Base-by-base conservation (phyloP, 2,797 vertebrate species). In the Lagocephalus sceleratus region DNA sequence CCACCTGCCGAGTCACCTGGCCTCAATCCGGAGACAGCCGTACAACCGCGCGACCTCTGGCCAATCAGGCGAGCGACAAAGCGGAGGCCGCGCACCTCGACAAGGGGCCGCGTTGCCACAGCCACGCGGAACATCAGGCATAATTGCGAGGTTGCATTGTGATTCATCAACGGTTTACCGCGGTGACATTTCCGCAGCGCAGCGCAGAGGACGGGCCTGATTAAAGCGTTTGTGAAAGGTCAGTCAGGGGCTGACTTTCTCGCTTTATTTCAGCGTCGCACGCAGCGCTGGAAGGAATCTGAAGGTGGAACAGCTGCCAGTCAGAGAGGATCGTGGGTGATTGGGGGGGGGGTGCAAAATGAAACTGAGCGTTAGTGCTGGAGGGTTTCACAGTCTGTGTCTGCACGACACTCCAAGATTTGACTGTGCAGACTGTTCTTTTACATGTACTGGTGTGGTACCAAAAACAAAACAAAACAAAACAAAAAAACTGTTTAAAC, bases 171-270 rank as follows among this genome's bases (percentile, higher is more conserved):
- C 73, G 52, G 53, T 75, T 75, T 60, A 51, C 48, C 19, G 53
- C 1, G 51, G 20, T 79, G 75, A 71, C 70, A 81, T 79, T 86
- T 81, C 66, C 47, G 32, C 2, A 17, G 51, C 26, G 54, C 51
- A 76, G 63, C 73, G 58, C 16, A 21, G 54, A 66, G 59, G 63
- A 71, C 20, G 14, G 68, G 50, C 66, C 47, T 66, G 69, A 71
- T 83, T 81, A 71, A 16, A 17, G 5, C 62, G 57, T 56, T 62
- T 68, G 65, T 20, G 22, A 85, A 79, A 85, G 73, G 78, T 76
- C 72, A 73, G 65, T 76, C 54, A 56, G 51, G 22, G 53, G 52
- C 15, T 3, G 0, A 41, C 26, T 42, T 63, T 14, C 21, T 21
- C 7, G 5, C 21, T 43, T 19, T 20, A 43, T 43, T 43, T 17